Base-by-base conservation (phyloP, 2,888 invertebrate genomes). In the Cerastoderma edule region DNA sequence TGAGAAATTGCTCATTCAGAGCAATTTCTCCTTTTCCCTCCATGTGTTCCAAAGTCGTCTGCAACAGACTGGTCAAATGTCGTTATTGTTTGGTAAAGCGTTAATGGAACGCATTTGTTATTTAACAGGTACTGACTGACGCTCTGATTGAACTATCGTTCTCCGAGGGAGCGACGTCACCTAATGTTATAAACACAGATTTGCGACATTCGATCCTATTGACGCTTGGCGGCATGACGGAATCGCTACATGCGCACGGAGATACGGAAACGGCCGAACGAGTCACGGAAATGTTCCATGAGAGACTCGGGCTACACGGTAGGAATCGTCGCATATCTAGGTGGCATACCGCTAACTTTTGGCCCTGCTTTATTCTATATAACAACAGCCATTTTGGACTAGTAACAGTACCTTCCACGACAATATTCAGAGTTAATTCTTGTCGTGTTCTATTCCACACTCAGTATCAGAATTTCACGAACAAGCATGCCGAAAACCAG, bases 291-390 rank as follows among this genome's bases (percentile, higher is more conserved):
- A 66, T 73, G 50, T 46, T 88, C 13, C 86, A 88, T 63, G 50
- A 73, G 6, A 65, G 79, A 78, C 78, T 88, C 13, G 87, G 88
- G n/a, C 46, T 86, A 4, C 87, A 88, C 74, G 89, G 89, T 89
- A 74, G 53, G 64, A 67, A 30, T 39, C 0, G n/a, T n/a, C n/a
- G n/a, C n/a, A n/a, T n/a, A n/a, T n/a, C n/a, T n/a, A n/a, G n/a
- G n/a, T n/a, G n/a, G n/a, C n/a, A n/a, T n/a, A n/a, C n/a, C n/a
- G n/a, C n/a, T n/a, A n/a, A n/a, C n/a, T n/a, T n/a, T n/a, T n/a
- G n/a, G n/a, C n/a, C n/a, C n/a, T n/a, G n/a, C n/a, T n/a, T n/a
- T n/a, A n/a, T n/a, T n/a, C n/a, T n/a, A n/a, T n/a, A n/a, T n/a
- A n/a, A n/a, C n/a, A n/a, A n/a, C n/a, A n/a, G n/a, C n/a, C n/a